These are phyloP conservation scores for Achlya flavicornis DNA, from an alignment of 2,888 invertebrate genomes.

Conservation along the genomic window DNA sequence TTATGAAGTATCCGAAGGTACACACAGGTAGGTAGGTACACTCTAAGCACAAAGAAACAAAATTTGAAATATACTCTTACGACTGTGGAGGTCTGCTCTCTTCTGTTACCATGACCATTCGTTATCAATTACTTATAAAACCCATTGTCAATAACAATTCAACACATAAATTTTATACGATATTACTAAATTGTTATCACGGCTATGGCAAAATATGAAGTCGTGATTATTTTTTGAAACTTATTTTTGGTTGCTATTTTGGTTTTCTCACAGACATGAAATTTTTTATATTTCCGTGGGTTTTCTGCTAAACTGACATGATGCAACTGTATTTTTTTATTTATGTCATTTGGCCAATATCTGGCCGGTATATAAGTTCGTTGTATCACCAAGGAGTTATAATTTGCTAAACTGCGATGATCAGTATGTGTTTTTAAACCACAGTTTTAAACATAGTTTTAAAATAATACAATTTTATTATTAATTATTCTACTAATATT, in stretches of 20 bases:
- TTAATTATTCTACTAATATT: no score
- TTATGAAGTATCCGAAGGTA: no score
- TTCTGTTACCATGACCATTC: background rate
- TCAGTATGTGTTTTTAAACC: no score
- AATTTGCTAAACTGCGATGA: no score
- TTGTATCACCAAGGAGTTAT: background rate
- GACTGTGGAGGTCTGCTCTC: background rate
- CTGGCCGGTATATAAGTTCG: background rate
- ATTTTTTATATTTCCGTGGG: no score
- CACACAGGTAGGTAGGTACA: no score
- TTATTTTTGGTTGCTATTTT: background rate
- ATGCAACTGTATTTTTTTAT: background rate
- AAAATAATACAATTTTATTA: no score
- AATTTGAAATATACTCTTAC: background rate
- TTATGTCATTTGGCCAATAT: background rate
- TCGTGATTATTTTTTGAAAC: background rate
- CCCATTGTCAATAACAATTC: background rate
- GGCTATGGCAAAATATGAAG: no score
- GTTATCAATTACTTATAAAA: background rate
- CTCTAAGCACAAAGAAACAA: no score
- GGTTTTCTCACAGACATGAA: background rate
- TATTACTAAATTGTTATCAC: background rate
- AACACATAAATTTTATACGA: background rate
- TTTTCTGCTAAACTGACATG: conserved; percentile 3
- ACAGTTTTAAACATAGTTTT: no score